Base-by-base conservation (phyloP, 2,797 vertebrate genomes). In the Bradypus variegatus region DNA sequence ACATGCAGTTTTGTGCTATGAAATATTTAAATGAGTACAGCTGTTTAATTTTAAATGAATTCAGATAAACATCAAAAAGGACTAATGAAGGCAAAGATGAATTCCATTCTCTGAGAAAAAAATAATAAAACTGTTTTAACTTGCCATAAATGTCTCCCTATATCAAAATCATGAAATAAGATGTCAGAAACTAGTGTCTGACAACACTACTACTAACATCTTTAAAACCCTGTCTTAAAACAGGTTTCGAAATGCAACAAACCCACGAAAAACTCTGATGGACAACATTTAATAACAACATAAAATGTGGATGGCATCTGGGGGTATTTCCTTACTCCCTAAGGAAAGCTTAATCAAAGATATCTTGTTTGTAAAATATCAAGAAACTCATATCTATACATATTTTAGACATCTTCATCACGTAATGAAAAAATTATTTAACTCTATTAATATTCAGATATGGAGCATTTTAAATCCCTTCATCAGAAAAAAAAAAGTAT, bases 11-110 rank as follows among this genome's bases (percentile, higher is more conserved):
- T 92, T 94, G 91, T 94, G 89, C 76, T 93, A 96, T n/a, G 88
- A 97, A 96, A 93, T 4, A 94, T 88, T 96, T 91, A 96, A 96
- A 96, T 95, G 84, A 96, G 83, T 86, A 95, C 91, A 94, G 93
- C 87, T 93, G 64, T 93, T 94, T 93, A 95, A 21, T 64, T 96
- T 83, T 50, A 93, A 94, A n/a, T 9, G 58, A 96, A 82, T 70
- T 94, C 45, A 88, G 76, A 94, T 90, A 95, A 96, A 88, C 83
- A 90, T 64, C 65, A 86, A 90, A 91, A 91, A 77, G 58, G 50
- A 95, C 90, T 82, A 88, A 93, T 93, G 77, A 91, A 5, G 13
- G 6, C 86, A 96, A 93, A 53, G 19, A 93, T 67, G 50, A 91
- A 89, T 88, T 93, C 15, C 78, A 48, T 70, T 81, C 90, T 70